Conservation (phyloP, 2,888 invertebrate species). For the Dryomyza anilis region DNA sequence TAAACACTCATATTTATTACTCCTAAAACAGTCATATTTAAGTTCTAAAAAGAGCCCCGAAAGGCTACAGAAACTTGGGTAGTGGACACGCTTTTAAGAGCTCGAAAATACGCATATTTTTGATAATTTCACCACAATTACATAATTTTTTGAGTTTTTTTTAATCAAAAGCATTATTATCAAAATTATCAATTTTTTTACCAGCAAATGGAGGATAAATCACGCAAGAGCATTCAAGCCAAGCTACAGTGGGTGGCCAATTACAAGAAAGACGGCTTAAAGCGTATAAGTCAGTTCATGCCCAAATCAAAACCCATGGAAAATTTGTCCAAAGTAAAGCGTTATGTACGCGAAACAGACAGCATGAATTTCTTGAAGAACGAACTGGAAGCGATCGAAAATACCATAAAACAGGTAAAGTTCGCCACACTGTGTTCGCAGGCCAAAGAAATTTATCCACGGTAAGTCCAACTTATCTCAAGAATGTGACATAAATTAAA, state of each 20-base stretch:
- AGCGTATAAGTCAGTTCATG: constrained; percentile 22
- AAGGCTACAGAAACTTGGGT: too few species aligned
- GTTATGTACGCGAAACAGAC: constrained; percentile 57
- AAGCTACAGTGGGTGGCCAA: constrained; percentile 47
- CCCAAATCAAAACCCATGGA: not conserved
- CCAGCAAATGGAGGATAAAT: constrained; percentile 47
- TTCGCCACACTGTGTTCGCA: constrained; percentile 54
- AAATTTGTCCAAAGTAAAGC: constrained; percentile 35
- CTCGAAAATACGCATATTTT: too few species aligned
- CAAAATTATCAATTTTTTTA: too few species aligned
- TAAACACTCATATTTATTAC: too few species aligned
- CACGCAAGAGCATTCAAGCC: constrained; percentile 45
- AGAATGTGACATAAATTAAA: not conserved
- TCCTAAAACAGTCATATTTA: too few species aligned
- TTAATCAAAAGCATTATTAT: too few species aligned
- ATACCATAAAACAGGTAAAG: constrained; percentile 54
- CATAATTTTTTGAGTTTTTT: too few species aligned
- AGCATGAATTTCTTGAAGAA: constrained; percentile 54
- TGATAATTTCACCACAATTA: too few species aligned
- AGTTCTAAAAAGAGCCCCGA: too few species aligned
- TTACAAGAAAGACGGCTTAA: constrained; percentile 36
- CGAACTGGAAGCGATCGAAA: constrained; percentile 51
- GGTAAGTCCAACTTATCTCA: constrained; percentile 48
- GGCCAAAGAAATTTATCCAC: constrained; percentile 54
- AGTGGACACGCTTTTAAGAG: too few species aligned